A percentile compares a stretch with the other conserved stretches of the same genome.
Conservation (phyloP, 1,140 invertebrate genomes). For the Euwallacea similis region DNA sequence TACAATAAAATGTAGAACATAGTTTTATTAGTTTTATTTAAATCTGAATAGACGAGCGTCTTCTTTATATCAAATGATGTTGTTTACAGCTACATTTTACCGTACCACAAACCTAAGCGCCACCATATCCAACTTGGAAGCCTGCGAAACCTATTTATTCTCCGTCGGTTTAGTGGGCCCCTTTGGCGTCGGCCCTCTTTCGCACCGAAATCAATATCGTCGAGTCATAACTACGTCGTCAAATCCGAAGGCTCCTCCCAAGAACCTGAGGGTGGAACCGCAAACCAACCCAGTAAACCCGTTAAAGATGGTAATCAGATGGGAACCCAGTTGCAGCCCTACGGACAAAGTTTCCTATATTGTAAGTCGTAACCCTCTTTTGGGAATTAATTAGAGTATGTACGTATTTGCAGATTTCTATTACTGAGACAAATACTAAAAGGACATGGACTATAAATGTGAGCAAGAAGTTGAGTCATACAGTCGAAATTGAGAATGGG, state of each 20-base stretch:
- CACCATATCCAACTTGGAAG: conserved; percentile 63
- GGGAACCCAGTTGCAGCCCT: conserved; percentile 56
- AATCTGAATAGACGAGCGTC: too few species aligned
- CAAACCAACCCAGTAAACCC: conserved; percentile 37
- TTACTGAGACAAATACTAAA: conserved; percentile 50
- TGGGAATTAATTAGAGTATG: not conserved
- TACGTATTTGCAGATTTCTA: conserved; percentile 36
- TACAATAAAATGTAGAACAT: too few species aligned
- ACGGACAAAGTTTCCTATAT: conserved; percentile 40
- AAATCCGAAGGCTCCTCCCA: conserved; percentile 64
- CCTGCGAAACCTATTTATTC: conserved; percentile 75
- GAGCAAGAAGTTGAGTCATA: conserved; percentile 56
- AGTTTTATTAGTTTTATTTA: too few species aligned
- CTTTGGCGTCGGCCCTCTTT: conserved; percentile 66
- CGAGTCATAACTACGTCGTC: conserved; percentile 60
- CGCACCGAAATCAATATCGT: conserved; percentile 51
- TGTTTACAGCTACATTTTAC: conserved; percentile 57
- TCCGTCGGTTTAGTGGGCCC: conserved; percentile 69
- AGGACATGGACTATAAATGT: conserved; percentile 51
- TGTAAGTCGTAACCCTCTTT: conserved; percentile 23
- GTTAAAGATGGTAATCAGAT: conserved; percentile 53
- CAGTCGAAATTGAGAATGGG: conserved; percentile 63
- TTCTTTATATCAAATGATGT: too few species aligned
- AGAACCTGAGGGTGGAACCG: conserved; percentile 54
- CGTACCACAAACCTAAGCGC: conserved; percentile 62